Evolutionary conservation across 2,797 vertebrate genomes (phyloP), one percentile per base, ranked within the genome.

Genomic region (Tiaroga cobitis): DNA sequence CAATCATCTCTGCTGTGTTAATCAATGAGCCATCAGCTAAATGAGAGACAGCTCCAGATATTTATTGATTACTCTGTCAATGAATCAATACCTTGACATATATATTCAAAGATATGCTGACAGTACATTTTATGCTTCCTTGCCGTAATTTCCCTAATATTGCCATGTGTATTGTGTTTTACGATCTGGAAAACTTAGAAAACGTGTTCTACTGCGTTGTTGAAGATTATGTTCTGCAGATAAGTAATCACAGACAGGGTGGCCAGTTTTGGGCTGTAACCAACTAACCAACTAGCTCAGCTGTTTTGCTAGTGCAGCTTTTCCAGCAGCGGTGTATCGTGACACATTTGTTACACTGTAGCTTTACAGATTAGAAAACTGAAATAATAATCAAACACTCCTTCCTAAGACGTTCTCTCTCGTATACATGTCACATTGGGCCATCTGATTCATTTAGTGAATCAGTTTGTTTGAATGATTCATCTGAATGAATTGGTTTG

Each of bases 21-120:
- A 81, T 89, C 88, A 84, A 83, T 87, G 79, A 75, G 26, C 68
- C 51, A 61, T 87, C 49, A 43, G 61, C 75, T 81, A 77, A 84
- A 81, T 72, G 69, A 81, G 68, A 77, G 8, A 8, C 67, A 75
- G 78, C 26, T 70, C 70, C 78, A 84, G 74, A 77, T 86, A 39
- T 83, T 24, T 73, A 86, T 86, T 32, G 85, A 77, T 81, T 26
- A 46, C 19, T 32, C 69, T 81, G 49, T 72, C 76, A 81, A 39
- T 41, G 21, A 41, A 67, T 75, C 77, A 77, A 76, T 70, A 77
- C 56, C 70, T 69, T 76, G 73, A 76, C 6, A 24, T 51, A 72
- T 34, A 82, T 32, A 61, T 79, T 80, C 75, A n/a, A 65, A 49
- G 4, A 9, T 26, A 51, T 41, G 41, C 72, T 70, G 46, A 51